Evolutionary conservation across 2,113 vertebrate species (phyloP).

Genomic region (Acanthisitta chloris): DNA sequence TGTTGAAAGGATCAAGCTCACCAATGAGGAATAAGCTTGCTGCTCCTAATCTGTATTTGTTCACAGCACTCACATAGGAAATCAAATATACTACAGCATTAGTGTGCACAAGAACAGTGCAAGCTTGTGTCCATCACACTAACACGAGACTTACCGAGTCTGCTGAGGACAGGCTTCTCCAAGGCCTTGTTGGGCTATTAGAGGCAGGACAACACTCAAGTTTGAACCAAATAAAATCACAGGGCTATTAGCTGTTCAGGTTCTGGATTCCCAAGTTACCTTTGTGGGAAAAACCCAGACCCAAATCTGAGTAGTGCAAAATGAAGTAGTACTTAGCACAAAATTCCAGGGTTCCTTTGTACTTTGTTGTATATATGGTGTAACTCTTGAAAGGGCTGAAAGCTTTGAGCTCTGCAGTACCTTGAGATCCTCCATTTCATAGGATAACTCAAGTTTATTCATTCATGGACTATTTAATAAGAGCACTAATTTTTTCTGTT

Average conservation of each 20-base stretch:
- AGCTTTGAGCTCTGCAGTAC: not conserved
- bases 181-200: not conserved
- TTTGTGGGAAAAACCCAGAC: not conserved
- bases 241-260: not conserved
- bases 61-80: not conserved
- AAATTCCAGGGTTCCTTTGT: not conserved
- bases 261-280: not conserved
- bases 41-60: not conserved
- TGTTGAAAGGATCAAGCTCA: not conserved
- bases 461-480: not conserved
- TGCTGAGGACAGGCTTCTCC: not conserved
- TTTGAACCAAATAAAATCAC: slow-evolving; percentile 2
- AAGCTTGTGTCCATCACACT: not conserved
- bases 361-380: not conserved
- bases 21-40: not conserved
- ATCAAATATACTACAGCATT: not conserved
- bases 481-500: not conserved
- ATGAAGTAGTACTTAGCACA: not conserved
- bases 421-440: not conserved
- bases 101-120: not conserved
- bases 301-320: not conserved
- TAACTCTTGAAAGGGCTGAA: not conserved
- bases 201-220: not conserved
- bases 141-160: not conserved
- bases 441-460: not conserved